Conservation (phyloP, 2,113 vertebrate genomes). For the Tragelaphus buxtoni region DNA sequence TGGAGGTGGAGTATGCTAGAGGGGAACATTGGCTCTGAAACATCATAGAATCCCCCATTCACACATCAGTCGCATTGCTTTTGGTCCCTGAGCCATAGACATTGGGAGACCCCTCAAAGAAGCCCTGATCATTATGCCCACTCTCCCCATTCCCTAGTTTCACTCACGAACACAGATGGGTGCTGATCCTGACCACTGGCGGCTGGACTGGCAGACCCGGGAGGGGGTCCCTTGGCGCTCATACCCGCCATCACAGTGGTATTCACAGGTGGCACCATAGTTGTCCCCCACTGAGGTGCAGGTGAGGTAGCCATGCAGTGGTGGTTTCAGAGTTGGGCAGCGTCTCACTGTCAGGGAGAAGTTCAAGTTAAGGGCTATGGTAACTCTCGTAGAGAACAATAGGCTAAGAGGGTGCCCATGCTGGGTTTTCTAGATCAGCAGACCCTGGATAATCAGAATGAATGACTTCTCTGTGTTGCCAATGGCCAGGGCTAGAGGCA, state of each 20-base stretch:
- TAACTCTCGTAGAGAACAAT: background rate
- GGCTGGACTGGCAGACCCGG: conserved; percentile 89
- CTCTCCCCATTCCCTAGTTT: background rate
- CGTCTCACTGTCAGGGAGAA: conserved; percentile 83
- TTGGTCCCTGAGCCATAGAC: background rate
- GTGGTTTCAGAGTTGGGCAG: conserved; percentile 85
- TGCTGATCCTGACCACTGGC: conserved; percentile 87
- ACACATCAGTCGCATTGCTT: background rate
- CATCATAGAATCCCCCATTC: background rate
- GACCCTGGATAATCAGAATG: background rate
- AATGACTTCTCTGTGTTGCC: conserved; percentile 6
- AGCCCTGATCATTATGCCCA: background rate
- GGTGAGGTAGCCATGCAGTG: conserved; percentile 88
- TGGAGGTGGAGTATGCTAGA: background rate
- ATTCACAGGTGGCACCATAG: conserved; percentile 92
- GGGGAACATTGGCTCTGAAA: background rate
- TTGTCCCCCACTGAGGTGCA: conserved; percentile 91
- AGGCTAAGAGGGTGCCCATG: background rate
- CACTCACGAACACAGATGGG: conserved; percentile 88
- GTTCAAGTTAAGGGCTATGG: background rate
- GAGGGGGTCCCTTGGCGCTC: conserved; percentile 85
- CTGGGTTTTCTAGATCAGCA: background rate
- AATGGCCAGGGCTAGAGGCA: background rate
- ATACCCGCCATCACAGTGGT: conserved; percentile 90
- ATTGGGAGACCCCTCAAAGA: background rate